Evolutionary conservation across 2,113 vertebrate genomes (phyloP).

Genomic region (Gopherus flavomarginatus): DNA sequence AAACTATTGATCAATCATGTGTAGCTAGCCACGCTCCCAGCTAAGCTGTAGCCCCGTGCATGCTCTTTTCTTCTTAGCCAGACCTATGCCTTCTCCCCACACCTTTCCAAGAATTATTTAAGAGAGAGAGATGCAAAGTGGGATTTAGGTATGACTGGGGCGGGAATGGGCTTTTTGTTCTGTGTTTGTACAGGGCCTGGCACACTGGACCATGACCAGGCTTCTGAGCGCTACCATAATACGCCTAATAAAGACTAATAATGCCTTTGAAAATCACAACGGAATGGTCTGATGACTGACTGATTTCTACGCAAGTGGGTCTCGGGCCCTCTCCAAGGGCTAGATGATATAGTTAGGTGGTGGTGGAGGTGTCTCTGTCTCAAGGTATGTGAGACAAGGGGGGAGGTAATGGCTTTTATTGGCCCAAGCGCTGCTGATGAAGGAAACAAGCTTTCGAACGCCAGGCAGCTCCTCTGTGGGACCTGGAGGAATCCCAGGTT

Average conservation of each 20-base stretch:
- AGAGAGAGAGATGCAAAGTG: background rate
- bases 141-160: background rate
- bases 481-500: background rate
- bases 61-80: background rate
- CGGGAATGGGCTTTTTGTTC: background rate
- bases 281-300: background rate
- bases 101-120: background rate
- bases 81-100: background rate
- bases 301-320: background rate
- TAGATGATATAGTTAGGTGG: background rate
- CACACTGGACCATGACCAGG: background rate
- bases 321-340: background rate
- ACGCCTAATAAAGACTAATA: background rate
- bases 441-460: background rate
- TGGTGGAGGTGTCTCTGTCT: background rate
- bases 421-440: background rate
- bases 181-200: background rate
- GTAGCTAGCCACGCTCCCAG: background rate
- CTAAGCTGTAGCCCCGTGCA: background rate
- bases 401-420: background rate
- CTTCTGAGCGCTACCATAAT: background rate
- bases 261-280: background rate
- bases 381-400: background rate
- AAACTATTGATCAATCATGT: background rate
- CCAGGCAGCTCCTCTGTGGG: no score